These are phyloP conservation scores for Hippoglossus hippoglossus DNA, from an alignment of 2,797 vertebrate genomes.

Conservation along the genomic window DNA sequence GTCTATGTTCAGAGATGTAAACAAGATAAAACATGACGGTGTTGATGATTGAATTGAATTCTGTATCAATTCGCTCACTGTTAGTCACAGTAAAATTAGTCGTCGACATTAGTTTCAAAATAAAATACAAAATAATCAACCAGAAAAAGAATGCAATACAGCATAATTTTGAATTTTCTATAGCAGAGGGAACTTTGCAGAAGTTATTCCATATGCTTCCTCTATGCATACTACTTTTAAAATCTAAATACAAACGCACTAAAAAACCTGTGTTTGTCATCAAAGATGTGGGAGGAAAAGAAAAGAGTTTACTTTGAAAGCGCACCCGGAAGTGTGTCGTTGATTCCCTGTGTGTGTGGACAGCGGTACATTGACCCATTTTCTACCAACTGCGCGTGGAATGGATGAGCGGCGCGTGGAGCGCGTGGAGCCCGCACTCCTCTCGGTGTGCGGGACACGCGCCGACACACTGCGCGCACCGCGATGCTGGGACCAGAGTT, in stretches of 20 bases:
- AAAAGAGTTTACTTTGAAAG: conserved; percentile 46
- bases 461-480: conserved; percentile 22
- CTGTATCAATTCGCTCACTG: neutral
- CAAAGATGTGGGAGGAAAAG: neutral
- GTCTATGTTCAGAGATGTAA: neutral
- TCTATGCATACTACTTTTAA: neutral
- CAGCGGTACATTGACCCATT: conserved; percentile 65
- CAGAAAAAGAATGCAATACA: no score
- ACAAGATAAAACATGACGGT: neutral
- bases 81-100: neutral
- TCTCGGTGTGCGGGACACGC: conserved; percentile 16
- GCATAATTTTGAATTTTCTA: no score
- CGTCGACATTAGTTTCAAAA: conserved; percentile 21
- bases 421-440: neutral
- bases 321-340: neutral
- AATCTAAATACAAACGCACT: fast-evolving
- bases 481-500: conserved; percentile 74
- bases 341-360: neutral
- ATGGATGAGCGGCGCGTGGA: conserved; percentile 63
- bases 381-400: conserved; percentile 41
- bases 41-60: neutral
- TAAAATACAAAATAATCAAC: conserved; percentile 18
- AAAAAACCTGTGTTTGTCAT: fast-evolving
- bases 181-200: no score
- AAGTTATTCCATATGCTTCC: neutral